phyloP scores from a whole-genome alignment of 2,797 vertebrate species.

The Sebastes wilsoni region DNA sequence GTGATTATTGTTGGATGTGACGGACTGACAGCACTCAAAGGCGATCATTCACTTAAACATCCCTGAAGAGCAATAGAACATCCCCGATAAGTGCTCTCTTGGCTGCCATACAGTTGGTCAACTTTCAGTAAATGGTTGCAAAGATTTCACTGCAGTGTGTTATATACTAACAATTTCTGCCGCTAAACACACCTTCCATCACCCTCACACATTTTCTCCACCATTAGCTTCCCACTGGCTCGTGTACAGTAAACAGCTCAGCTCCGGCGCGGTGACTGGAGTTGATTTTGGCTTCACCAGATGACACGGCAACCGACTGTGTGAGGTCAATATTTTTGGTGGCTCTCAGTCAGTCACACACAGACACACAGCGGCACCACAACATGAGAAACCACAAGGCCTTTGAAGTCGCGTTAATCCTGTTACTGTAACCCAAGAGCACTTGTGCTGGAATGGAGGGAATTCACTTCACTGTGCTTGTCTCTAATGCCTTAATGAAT shows the following conservation, averaged over 20 bases:
- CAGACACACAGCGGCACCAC: neutral
- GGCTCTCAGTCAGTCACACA: constrained; percentile 23
- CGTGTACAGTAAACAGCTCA: neutral
- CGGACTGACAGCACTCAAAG: neutral
- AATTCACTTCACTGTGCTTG: neutral
- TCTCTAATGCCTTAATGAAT: constrained; percentile 15
- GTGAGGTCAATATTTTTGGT: constrained; percentile 23
- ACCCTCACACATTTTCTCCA: constrained; percentile 22
- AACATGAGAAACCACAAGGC: constrained; percentile 25
- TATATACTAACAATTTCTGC: neutral
- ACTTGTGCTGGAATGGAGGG: constrained; percentile 22
- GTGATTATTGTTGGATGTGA: constrained; percentile 22
- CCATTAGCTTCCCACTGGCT: constrained; percentile 2
- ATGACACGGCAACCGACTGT: neutral
- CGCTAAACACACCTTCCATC: neutral
- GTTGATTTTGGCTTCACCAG: constrained; percentile 15
- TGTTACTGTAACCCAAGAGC: constrained; percentile 38
- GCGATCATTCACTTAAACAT: constrained; percentile 40
- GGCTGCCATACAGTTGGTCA: constrained; percentile 35
- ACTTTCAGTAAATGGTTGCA: constrained; percentile 5
- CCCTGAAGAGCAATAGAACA: constrained; percentile 23
- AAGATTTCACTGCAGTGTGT: constrained; percentile 18
- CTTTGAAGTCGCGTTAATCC: constrained; percentile 48
- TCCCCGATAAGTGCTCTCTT: constrained; percentile 44
- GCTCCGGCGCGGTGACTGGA: neutral